Evolutionary conservation across 2,888 invertebrate species (phyloP), one percentile per base, ranked within the genome.

Genomic region (Tolmerus cingulatus): DNA sequence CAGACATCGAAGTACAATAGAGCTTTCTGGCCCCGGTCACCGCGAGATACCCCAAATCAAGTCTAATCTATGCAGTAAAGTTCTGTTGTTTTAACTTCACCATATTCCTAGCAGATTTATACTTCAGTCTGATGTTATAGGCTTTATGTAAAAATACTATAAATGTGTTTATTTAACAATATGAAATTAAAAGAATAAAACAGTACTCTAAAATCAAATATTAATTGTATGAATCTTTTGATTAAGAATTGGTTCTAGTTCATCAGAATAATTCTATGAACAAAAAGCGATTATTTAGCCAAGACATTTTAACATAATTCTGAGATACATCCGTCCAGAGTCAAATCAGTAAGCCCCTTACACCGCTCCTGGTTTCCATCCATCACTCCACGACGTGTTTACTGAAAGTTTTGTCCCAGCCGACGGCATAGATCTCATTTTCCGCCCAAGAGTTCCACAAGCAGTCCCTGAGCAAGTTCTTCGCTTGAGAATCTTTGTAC

Each of bases 381-480:
- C 8, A 86, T 88, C 82, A 89, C 14, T 88, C 46, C 77, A 90
- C 74, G 40, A 84, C 81, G 86, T 90, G 90, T 84, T 87, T 82
- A 7, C 88, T 89, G 30, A 90, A 76, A 88, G 89, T 89, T 1
- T 89, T 89, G 23, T 90, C 90, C 89, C 89, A 90, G 1, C 90
- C 90, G 43, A 90, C 89, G 0, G 90, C 90, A 86, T 90, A 87
- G 12, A 90, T 84, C 51, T 66, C 34, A 27, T 88, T 86, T 2
- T 89, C 88, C 1, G 12, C 77, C 9, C 87, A 57, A 0, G 84
- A 55, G 16, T 88, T 79, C 90, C 90, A 90, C 79, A 88, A 88
- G 7, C 89, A 87, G 87, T 90, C 90, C 0, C 90, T 89, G 27
- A 90, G 87, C 86, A 90, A 90, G 87, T 90, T 86, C 40, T 88